These are phyloP conservation scores for Euspilapteryx auroguttella DNA, from an alignment of 2,888 invertebrate species.

Conservation along the genomic window DNA sequence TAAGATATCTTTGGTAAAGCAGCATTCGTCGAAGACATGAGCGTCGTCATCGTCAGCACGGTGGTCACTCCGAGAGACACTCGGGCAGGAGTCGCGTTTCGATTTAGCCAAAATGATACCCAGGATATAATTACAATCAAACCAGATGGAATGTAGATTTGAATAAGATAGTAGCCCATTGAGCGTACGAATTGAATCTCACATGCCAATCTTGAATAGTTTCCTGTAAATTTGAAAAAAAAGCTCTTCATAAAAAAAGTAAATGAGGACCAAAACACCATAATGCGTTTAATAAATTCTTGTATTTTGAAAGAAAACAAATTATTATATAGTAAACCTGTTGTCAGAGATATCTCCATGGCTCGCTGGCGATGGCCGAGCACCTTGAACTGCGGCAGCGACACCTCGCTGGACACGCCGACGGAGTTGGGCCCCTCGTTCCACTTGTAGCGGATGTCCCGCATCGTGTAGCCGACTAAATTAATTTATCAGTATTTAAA, in stretches of 20 bases:
- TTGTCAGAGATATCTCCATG: conserved; percentile 95
- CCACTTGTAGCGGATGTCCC: conserved; percentile 97
- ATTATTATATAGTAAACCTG: too few species aligned
- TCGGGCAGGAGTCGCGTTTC: conserved; percentile 92
- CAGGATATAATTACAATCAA: conserved; percentile 96
- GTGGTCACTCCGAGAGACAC: conserved; percentile 94
- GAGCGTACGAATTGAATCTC: conserved; percentile 96
- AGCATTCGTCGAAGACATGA: conserved; percentile 95
- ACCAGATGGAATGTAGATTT: conserved; percentile 97
- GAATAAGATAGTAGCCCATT: conserved; percentile 98
- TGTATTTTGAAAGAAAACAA: too few species aligned
- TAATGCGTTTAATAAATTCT: neutral
- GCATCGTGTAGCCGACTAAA: conserved; percentile 97
- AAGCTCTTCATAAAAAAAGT: too few species aligned
- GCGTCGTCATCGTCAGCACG: conserved; percentile 96
- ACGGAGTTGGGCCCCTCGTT: conserved; percentile 94
- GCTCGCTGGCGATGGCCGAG: conserved; percentile 94
- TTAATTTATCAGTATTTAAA: too few species aligned
- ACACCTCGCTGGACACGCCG: conserved; percentile 94
- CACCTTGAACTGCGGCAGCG: conserved; percentile 97
- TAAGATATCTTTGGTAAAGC: conserved; percentile 97
- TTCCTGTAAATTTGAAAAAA: conserved; percentile 70
- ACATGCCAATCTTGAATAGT: conserved; percentile 94
- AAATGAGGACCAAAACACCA: too few species aligned
- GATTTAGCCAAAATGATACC: conserved; percentile 96